These are phyloP conservation scores for Cylas formicarius DNA, from an alignment of 1,140 invertebrate genomes.

Conservation along the genomic window DNA sequence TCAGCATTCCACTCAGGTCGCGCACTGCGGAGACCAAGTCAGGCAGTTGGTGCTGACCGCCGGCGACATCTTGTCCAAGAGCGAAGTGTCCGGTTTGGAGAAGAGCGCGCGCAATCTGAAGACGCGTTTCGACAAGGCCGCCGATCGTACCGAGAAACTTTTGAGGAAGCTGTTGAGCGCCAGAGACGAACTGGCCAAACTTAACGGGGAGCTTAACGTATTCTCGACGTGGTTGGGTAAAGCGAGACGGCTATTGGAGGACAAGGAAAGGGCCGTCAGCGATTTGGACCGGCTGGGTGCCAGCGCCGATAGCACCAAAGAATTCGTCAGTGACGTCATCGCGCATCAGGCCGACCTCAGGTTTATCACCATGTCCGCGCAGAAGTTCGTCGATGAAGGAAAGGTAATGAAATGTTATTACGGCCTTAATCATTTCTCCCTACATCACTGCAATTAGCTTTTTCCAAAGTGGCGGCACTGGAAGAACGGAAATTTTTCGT, in stretches of 20 bases:
- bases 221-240: conserved; percentile 81
- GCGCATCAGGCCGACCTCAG: conserved; percentile 89
- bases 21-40: conserved; percentile 83
- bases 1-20: conserved; percentile 75
- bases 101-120: conserved; percentile 76
- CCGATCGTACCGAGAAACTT: conserved; percentile 70
- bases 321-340: conserved; percentile 90
- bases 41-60: conserved; percentile 84
- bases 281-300: conserved; percentile 66
- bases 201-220: conserved; percentile 67
- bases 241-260: conserved; percentile 70
- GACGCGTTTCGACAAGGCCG: conserved; percentile 72
- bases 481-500: too few species aligned
- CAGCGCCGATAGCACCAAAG: conserved; percentile 67
- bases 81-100: conserved; percentile 80
- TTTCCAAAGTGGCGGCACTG: neutral
- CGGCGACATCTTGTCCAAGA: conserved; percentile 79
- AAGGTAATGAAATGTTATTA: conserved; percentile 51
- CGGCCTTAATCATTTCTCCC: neutral
- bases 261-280: conserved; percentile 76
- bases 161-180: conserved; percentile 69
- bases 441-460: neutral
- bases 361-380: conserved; percentile 90
- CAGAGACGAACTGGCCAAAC: conserved; percentile 81
- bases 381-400: conserved; percentile 91